Percentiles rank a stretch among this genome's conserved stretches.
Evolutionary conservation across 2,113 vertebrate species (phyloP).

Genomic region (Apeltes quadracus): DNA sequence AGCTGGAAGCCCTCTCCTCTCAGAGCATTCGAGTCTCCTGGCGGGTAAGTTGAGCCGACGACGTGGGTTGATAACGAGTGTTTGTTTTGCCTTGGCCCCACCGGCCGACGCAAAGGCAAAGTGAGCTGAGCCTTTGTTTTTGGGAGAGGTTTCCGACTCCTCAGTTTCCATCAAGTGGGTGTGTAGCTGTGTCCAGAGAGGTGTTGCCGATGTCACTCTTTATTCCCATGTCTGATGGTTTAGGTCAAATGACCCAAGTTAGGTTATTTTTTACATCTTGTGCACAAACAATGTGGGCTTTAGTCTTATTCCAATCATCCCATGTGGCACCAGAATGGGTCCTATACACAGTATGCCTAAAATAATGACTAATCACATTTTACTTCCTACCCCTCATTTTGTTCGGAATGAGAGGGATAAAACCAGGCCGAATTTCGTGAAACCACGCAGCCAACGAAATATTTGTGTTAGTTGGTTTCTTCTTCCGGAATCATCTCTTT

Average conservation of each 20-base stretch:
- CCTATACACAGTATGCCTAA: not conserved
- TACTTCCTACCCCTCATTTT: not conserved
- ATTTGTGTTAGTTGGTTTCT: too few relatives aligned
- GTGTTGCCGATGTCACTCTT: not conserved
- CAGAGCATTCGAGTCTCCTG: slow-evolving; percentile 96
- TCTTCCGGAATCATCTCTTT: not conserved
- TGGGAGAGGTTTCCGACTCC: too few relatives aligned
- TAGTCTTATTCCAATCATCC: not conserved
- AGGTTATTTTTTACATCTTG: not conserved
- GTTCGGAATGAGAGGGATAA: not conserved
- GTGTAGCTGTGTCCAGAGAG: not conserved
- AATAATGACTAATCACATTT: not conserved
- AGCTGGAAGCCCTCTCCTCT: slow-evolving; percentile 94
- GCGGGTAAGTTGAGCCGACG: slow-evolving; percentile 85
- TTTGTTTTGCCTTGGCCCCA: not conserved
- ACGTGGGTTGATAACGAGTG: not conserved
- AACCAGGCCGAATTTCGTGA: not conserved
- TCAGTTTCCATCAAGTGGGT: not conserved
- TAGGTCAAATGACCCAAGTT: not conserved
- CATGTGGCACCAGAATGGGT: not conserved
- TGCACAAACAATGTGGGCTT: not conserved
- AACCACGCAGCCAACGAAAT: too few relatives aligned
- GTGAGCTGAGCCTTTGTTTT: too few relatives aligned
- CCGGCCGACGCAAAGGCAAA: too few relatives aligned
- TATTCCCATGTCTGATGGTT: not conserved